These are phyloP conservation scores for Dolichallabes microphthalmus DNA, from an alignment of 2,113 vertebrate genomes.

Conservation along the genomic window DNA sequence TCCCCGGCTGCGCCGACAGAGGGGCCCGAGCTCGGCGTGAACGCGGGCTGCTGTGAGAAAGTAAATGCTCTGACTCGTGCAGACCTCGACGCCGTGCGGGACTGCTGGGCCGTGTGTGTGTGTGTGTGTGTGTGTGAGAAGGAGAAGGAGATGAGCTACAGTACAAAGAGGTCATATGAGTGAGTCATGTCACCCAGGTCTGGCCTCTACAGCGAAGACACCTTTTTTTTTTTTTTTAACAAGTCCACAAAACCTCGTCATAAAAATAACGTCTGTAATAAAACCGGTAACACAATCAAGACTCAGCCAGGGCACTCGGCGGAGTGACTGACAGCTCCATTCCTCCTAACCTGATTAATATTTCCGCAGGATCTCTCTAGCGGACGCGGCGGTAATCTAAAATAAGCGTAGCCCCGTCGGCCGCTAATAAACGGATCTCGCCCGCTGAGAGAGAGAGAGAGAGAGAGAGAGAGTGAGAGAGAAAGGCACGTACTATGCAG, in stretches of 20 bases:
- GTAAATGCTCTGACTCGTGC: slow-evolving; percentile 65
- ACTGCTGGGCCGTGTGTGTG: slow-evolving; percentile 50
- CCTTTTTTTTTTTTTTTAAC: neutral
- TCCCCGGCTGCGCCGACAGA: slow-evolving; percentile 68
- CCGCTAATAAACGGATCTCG: slow-evolving; percentile 47
- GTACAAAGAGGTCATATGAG: slow-evolving; percentile 43
- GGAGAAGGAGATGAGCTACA: slow-evolving; percentile 27
- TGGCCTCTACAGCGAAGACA: neutral
- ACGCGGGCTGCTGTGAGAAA: slow-evolving; percentile 53
- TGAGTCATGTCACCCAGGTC: slow-evolving; percentile 19
- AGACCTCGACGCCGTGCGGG: slow-evolving; percentile 30
- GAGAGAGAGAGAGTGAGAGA: neutral
- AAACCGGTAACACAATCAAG: slow-evolving; percentile 38
- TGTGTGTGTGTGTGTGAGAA: slow-evolving; percentile 4
- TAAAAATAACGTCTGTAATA: slow-evolving; percentile 22
- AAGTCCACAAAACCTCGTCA: neutral
- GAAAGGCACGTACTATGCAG: neutral
- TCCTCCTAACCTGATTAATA: slow-evolving; percentile 67
- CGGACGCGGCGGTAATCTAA: slow-evolving; percentile 60
- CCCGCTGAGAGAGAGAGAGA: neutral
- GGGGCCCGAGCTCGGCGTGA: slow-evolving; percentile 55
- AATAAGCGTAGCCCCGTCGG: slow-evolving; percentile 55
- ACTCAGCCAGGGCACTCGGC: slow-evolving; percentile 40
- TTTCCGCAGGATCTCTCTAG: slow-evolving; percentile 58
- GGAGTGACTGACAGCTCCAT: slow-evolving; percentile 65